Percentiles rank a stretch among this genome's conserved stretches.
Evolutionary conservation across 2,888 invertebrate species (phyloP).

Genomic region (Lymantria monacha): DNA sequence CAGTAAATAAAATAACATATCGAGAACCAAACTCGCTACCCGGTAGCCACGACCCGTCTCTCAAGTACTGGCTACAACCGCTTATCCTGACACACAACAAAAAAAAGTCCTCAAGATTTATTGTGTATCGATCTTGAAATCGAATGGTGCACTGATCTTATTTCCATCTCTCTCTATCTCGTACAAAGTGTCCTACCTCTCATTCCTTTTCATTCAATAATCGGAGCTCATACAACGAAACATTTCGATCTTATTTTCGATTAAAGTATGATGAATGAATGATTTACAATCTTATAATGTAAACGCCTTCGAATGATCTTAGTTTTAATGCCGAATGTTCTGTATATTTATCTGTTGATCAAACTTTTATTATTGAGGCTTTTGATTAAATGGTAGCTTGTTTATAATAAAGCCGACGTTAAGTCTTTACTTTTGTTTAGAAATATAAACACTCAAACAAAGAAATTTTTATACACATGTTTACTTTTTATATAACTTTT

Average conservation of each 20-base stretch:
- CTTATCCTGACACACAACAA: constrained; percentile 46
- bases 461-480: too few relatives aligned
- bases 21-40: constrained; percentile 50
- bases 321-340: constrained; percentile 12
- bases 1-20: constrained; percentile 40
- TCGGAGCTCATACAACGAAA: constrained; percentile 40
- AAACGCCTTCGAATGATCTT: constrained; percentile 21
- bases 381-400: background rate
- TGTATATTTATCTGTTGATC: constrained; percentile 1
- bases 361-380: constrained; percentile 2
- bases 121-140: constrained; percentile 64
- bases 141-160: constrained; percentile 47
- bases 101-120: constrained; percentile 57
- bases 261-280: constrained; percentile 60
- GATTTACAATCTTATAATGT: constrained; percentile 44
- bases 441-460: too few relatives aligned
- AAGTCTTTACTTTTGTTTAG: background rate
- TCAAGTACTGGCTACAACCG: constrained; percentile 44
- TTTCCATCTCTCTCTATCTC: constrained; percentile 28
- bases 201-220: constrained; percentile 50
- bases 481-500: too few relatives aligned
- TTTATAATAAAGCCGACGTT: too few relatives aligned
- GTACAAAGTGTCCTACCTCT: constrained; percentile 15
- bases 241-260: constrained; percentile 46
- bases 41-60: constrained; percentile 62